phyloP scores from a whole-genome alignment of 2,113 vertebrate species.

The Jaculus jaculus region DNA sequence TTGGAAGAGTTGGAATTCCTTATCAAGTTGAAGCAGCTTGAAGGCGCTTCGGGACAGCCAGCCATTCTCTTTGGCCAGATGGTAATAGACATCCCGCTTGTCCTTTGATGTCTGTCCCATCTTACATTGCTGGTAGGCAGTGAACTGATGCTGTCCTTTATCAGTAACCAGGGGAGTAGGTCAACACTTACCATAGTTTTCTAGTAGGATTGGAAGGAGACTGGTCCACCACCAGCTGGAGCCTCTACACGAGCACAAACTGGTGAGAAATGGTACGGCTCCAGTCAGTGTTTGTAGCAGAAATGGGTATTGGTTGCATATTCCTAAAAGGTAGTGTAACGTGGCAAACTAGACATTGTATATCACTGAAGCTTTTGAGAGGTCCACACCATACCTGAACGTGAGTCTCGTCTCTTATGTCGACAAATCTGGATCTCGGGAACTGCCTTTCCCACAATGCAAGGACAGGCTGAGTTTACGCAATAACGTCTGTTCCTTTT shows the following conservation, averaged over 20 bases:
- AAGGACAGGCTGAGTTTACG: neutral
- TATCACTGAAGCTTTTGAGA: neutral
- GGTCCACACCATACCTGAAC: neutral
- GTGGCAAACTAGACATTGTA: neutral
- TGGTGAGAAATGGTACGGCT: neutral
- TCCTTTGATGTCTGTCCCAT: slow-evolving; percentile 96
- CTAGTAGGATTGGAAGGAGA: neutral
- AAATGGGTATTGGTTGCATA: neutral
- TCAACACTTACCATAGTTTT: slow-evolving; percentile 3
- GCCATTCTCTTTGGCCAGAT: slow-evolving; percentile 93
- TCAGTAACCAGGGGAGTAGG: slow-evolving; percentile 27
- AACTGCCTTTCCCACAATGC: slow-evolving; percentile 62
- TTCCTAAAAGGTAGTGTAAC: neutral
- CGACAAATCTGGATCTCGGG: neutral
- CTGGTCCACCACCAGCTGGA: neutral
- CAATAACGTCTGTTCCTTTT: too few relatives aligned
- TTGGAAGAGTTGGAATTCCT: slow-evolving; percentile 91
- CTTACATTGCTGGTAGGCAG: slow-evolving; percentile 17
- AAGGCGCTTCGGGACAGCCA: slow-evolving; percentile 95
- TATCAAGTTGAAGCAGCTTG: slow-evolving; percentile 93
- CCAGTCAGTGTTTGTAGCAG: neutral
- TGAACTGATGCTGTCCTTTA: neutral
- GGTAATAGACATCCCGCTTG: slow-evolving; percentile 94
- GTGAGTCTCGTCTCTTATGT: neutral
- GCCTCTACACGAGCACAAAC: neutral